These are phyloP conservation scores for Epizoanthus illoricatus DNA, from an alignment of 92 coral and sea anemone species.

Conservation along the genomic window DNA sequence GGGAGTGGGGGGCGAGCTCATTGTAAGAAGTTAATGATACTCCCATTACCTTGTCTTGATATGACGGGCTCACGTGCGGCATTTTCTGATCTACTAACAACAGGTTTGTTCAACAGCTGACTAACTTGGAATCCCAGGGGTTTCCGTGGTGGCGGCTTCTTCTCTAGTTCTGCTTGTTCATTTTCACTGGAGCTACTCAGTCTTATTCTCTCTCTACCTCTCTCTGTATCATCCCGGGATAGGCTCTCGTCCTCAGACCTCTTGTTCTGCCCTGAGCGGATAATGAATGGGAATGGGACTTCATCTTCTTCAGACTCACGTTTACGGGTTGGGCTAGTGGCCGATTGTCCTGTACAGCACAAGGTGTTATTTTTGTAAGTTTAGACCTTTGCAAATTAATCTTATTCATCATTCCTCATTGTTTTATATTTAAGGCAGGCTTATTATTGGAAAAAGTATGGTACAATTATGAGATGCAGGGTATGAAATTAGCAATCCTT, in stretches of 20 bases:
- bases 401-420: too few species aligned
- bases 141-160: constrained; percentile 17
- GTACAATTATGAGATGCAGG: too few species aligned
- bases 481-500: too few species aligned
- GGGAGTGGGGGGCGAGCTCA: background rate
- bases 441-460: too few species aligned
- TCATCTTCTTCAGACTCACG: constrained; percentile 35
- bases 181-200: constrained; percentile 37
- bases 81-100: background rate
- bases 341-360: constrained; percentile 8
- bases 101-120: constrained; percentile 14
- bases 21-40: too few species aligned
- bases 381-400: too few species aligned
- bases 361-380: too few species aligned
- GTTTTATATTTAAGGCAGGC: too few species aligned
- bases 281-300: constrained; percentile 27
- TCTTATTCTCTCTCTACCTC: background rate
- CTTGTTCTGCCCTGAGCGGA: constrained; percentile 37
- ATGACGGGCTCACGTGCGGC: constrained; percentile 1
- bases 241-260: background rate
- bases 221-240: constrained; percentile 2
- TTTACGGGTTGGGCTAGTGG: constrained; percentile 27
- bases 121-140: constrained; percentile 22
- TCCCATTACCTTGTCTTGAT: constrained; percentile 17
- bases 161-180: constrained; percentile 28